Conservation (phyloP, 2,113 vertebrate species). For the Crotalus helleri region DNA sequence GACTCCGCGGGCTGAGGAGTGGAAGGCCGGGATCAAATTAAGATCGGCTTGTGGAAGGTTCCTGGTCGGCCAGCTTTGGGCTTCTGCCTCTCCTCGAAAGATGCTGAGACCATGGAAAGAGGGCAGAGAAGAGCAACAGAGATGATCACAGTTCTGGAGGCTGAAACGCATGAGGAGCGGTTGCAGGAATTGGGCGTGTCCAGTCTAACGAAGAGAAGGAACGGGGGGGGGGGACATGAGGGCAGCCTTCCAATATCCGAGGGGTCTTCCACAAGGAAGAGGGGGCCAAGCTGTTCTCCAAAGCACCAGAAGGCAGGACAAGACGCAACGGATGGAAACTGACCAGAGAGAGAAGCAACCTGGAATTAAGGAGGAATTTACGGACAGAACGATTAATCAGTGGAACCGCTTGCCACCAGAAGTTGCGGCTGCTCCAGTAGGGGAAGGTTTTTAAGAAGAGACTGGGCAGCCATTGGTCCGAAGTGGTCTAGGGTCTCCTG, state of each 20-base stretch:
- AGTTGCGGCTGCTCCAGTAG: background rate
- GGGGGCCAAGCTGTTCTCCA: background rate
- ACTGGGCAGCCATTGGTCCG: background rate
- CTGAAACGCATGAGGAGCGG: rapidly evolving
- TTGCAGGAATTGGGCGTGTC: background rate
- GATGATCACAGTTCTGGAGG: background rate
- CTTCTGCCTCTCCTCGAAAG: background rate
- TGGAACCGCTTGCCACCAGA: background rate
- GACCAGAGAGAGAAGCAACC: background rate
- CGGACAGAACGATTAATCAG: background rate
- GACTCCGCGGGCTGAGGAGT: rapidly evolving
- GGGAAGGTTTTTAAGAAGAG: background rate
- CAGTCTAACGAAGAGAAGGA: background rate
- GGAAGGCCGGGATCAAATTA: background rate
- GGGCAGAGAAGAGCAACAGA: background rate
- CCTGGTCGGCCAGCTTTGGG: background rate
- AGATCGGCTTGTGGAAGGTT: background rate
- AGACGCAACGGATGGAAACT: background rate
- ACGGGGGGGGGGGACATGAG: too few species aligned
- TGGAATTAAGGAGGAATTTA: background rate
- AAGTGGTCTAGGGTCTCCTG: background rate
- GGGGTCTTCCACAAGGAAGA: background rate
- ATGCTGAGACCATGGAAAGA: background rate
- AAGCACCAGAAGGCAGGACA: rapidly evolving
- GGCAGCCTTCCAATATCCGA: rapidly evolving